Evolutionary conservation across 2,888 invertebrate genomes (phyloP).

Genomic region (Drosophila stalkeri): DNA sequence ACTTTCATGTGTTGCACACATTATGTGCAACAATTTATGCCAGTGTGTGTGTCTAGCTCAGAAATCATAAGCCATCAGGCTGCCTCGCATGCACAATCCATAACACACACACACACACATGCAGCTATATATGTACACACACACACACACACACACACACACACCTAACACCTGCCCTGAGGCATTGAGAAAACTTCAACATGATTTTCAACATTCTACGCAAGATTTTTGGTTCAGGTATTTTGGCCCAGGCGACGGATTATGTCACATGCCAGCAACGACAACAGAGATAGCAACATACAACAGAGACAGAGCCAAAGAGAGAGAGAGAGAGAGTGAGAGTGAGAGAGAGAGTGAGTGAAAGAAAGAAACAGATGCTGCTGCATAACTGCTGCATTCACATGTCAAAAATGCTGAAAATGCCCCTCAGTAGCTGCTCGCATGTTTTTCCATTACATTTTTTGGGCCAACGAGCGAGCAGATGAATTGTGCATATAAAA

Average conservation of each 20-base stretch:
- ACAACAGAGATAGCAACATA: conserved; percentile 47
- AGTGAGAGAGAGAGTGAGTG: conserved; percentile 8
- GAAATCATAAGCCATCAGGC: conserved; percentile 63
- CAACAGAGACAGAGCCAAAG: background rate
- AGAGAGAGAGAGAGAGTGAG: background rate
- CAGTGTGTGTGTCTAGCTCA: conserved; percentile 15
- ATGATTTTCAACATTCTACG: conserved; percentile 74
- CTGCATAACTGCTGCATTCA: conserved; percentile 39
- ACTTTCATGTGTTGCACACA: conserved; percentile 65
- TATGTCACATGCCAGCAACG: conserved; percentile 70
- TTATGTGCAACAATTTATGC: conserved; percentile 56
- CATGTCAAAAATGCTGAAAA: conserved; percentile 53
- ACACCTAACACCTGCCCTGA: conserved; percentile 39
- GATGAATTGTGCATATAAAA: conserved; percentile 20
- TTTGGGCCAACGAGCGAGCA: conserved; percentile 50
- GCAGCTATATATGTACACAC: background rate
- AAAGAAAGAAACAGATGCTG: conserved; percentile 19
- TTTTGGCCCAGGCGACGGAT: conserved; percentile 69
- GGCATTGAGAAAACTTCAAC: conserved; percentile 66
- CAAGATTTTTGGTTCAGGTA: conserved; percentile 67
- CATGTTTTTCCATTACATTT: conserved; percentile 48
- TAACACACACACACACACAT: conserved; percentile 10
- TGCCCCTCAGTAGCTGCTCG: conserved; percentile 27
- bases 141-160: conserved; percentile 4
- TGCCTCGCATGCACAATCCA: conserved; percentile 12